Percentiles rank a stretch among this genome's conserved stretches.
phyloP scores from a whole-genome alignment of 2,797 vertebrate genomes.

The Phaenicophaeus curvirostris region DNA sequence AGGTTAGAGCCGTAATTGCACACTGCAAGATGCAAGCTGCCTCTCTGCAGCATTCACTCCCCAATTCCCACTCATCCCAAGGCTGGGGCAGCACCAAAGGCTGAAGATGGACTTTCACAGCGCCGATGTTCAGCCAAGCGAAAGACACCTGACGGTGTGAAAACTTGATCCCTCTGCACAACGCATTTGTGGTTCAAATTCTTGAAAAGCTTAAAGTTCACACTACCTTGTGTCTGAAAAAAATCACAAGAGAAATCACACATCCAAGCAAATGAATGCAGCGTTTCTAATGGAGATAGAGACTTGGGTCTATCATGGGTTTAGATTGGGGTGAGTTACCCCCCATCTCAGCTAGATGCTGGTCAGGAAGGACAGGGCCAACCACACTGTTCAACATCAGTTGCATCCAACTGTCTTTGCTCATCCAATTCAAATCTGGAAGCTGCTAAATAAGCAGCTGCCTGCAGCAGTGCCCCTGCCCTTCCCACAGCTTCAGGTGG shows the following conservation, averaged over 20 bases:
- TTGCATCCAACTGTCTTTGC: not conserved
- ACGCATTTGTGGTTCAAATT: not conserved
- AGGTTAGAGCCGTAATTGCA: not conserved
- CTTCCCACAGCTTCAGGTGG: not conserved
- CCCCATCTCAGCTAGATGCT: not conserved
- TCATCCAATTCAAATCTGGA: not conserved
- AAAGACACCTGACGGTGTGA: fast-evolving
- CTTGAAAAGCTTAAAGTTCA: not conserved
- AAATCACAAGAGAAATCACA: not conserved
- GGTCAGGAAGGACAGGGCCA: not conserved
- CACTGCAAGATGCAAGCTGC: not conserved
- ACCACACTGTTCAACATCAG: not conserved
- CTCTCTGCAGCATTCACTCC: not conserved
- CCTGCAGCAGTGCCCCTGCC: not conserved
- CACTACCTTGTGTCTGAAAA: not conserved
- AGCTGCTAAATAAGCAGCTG: not conserved
- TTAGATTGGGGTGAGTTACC: not conserved
- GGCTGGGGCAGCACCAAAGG: not conserved
- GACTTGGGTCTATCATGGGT: not conserved
- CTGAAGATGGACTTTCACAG: not conserved
- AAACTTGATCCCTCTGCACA: not conserved
- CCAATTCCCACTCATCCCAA: not conserved
- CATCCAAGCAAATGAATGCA: fast-evolving
- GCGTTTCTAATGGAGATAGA: fast-evolving
- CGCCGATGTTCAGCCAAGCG: fast-evolving